A percentile compares a stretch with the other conserved stretches of the same genome.
These are phyloP conservation scores for Orthosia incerta DNA, from an alignment of 2,888 invertebrate genomes.

Conservation along the genomic window DNA sequence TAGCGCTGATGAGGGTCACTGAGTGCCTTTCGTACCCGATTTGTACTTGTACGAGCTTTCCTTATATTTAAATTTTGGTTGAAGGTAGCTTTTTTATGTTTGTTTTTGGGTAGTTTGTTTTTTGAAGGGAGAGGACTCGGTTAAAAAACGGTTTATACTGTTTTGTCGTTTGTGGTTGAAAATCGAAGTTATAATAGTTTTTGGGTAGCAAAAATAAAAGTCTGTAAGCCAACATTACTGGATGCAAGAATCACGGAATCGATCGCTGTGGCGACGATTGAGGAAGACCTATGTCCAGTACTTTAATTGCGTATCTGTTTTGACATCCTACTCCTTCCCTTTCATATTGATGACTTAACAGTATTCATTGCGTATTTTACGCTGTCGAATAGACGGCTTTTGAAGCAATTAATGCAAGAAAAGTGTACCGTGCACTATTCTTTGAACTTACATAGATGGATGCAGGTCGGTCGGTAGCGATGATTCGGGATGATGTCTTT, in stretches of 20 bases:
- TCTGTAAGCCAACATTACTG: neutral
- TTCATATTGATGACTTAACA: no score
- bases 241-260: neutral
- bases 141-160: neutral
- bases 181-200: neutral
- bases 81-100: conserved; percentile 27
- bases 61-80: conserved; percentile 50
- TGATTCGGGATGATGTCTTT: no score
- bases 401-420: no score
- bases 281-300: no score
- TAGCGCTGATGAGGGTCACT: conserved; percentile 71
- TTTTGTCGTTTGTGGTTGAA: neutral
- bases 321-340: no score
- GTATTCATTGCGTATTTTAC: no score
- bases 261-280: no score
- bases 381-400: no score
- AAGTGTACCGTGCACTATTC: no score
- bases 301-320: no score
- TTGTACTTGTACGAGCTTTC: conserved; percentile 57
- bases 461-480: no score
- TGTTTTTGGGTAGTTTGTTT: neutral
- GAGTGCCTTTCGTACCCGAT: conserved; percentile 39
- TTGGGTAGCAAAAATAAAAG: neutral
- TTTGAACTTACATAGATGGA: no score
- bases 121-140: neutral